These are phyloP conservation scores for Ceratosolen solmsi DNA, from an alignment of 1,140 invertebrate species.

Conservation along the genomic window DNA sequence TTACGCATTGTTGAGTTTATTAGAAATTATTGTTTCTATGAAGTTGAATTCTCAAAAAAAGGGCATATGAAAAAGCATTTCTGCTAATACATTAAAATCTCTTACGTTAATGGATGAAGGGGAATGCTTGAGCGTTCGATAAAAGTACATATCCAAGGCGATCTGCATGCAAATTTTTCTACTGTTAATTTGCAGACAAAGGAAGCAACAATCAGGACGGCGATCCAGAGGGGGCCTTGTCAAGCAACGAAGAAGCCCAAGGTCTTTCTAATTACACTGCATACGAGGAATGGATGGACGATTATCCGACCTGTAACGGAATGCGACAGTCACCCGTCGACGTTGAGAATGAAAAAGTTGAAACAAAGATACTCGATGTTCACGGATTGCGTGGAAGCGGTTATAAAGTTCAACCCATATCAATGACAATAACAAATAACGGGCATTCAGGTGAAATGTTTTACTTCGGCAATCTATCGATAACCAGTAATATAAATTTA, in stretches of 20 bases:
- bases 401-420: constrained; percentile 73
- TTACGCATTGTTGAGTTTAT: too few species aligned
- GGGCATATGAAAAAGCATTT: too few species aligned
- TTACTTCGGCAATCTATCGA: too few species aligned
- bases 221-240: neutral
- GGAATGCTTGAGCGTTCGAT: neutral
- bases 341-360: constrained; percentile 55
- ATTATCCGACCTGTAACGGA: constrained; percentile 54
- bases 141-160: neutral
- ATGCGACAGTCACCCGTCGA: constrained; percentile 66
- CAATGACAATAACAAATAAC: constrained; percentile 77
- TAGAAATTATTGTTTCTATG: too few species aligned
- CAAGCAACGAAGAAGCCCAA: neutral
- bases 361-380: constrained; percentile 55
- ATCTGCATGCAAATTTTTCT: constrained; percentile 29
- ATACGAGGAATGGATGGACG: constrained; percentile 53
- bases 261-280: constrained; percentile 41
- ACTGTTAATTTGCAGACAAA: constrained; percentile 29
- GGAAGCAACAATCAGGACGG: constrained; percentile 24
- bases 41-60: too few species aligned
- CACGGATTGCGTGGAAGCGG: constrained; percentile 74
- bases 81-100: too few species aligned
- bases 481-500: neutral
- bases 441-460: constrained; percentile 77
- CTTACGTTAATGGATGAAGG: neutral